Evolutionary conservation across 2,888 invertebrate species (phyloP), one percentile per base, ranked within the genome.

Genomic region (Gandaritis pyraliata): DNA sequence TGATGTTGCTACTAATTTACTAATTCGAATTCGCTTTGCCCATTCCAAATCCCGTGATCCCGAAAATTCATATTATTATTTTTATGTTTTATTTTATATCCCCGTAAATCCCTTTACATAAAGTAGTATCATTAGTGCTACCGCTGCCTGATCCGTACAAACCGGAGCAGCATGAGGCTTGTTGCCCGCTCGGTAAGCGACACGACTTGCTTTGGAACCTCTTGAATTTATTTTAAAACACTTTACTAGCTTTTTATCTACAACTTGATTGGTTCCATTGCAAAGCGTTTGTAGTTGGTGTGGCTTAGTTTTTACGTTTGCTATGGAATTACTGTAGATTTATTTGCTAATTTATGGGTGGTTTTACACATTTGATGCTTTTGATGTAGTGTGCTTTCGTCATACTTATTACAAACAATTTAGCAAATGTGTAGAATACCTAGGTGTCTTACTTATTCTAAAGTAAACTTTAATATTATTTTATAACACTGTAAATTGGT

Each of bases 151-250:
- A 96, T 93, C 96, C 96, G 87, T 94, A 95, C 90, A 96, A 96
- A 93, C 96, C 96, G 86, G 96, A 96, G 93, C 96, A 97, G 95
- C 97, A 97, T 94, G 97, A 97, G 93, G 96, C 96, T 93, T 96
- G 96, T 95, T 97, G 97, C 93, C 96, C 96, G 88, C 94, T 96
- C 92, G 95, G 95, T 95, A 95, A 95, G 95, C 89, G 73, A 80
- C 76, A 71, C 72, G 77, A 71, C 77, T 75, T 81, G 81, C 64
- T 61, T 78, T 78, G 82, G 79, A 79, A 83, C 80, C 72, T 70
- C 66, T 62, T 48, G 50, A 54, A 65, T 59, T 60, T 66, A 23
- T 29, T 58, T 72, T 60, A 38, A 0, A 13, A 47, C 7, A 13
- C 71, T 66, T 6, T 45, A 30, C 38, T 38, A 1, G 52, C 64